Evolutionary conservation across 2,797 vertebrate species (phyloP).

Genomic region (Rhinoraja longicauda): DNA sequence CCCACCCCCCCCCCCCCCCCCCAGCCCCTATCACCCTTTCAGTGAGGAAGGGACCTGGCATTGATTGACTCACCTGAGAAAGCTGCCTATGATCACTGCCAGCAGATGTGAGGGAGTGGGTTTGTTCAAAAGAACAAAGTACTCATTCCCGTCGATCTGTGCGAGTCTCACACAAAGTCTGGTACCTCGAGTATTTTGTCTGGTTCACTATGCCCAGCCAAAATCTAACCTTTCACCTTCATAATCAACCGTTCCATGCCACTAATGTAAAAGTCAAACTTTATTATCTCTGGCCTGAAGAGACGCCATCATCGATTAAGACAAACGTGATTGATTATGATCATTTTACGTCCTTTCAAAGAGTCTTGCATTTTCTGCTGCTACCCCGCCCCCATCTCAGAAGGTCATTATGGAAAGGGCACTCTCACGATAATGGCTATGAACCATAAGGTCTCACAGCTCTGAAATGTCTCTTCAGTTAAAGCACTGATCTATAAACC

Average conservation of each 20-base stretch:
- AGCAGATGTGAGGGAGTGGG: not conserved
- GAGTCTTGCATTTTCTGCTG: not conserved
- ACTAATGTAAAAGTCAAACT: not conserved
- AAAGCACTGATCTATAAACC: not conserved
- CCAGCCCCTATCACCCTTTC: not conserved
- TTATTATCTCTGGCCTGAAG: not conserved
- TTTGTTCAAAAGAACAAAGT: not conserved
- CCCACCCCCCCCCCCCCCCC: too few species aligned
- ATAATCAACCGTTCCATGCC: not conserved
- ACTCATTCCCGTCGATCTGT: not conserved
- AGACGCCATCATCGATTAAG: not conserved
- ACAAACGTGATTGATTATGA: not conserved
- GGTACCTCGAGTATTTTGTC: not conserved
- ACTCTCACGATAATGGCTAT: not conserved
- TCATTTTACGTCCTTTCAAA: not conserved
- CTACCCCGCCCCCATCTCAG: not conserved
- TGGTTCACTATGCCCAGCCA: not conserved
- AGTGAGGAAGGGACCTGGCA: not conserved
- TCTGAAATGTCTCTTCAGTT: slow-evolving; percentile 18
- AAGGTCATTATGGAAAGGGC: not conserved
- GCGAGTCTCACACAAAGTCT: not conserved
- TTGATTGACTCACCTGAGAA: not conserved
- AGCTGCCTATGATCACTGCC: not conserved
- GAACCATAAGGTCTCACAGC: not conserved
- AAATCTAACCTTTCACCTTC: not conserved